Percentiles rank a stretch among this genome's conserved stretches.
phyloP scores from a whole-genome alignment of 2,113 vertebrate species.

The Corvus moneduloides region DNA sequence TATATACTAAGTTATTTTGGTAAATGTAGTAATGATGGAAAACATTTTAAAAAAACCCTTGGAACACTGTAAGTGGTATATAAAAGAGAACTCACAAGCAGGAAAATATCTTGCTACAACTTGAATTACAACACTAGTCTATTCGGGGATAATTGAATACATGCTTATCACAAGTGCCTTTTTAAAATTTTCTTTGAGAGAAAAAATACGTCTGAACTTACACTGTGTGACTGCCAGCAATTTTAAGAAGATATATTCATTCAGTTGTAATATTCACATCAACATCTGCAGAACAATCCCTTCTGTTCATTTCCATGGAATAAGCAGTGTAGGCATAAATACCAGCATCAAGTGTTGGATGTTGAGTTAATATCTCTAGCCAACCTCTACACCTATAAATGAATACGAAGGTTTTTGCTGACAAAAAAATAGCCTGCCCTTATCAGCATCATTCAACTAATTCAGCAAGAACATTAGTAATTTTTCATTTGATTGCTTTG shows the following conservation, averaged over 20 bases:
- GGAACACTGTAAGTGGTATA: neutral
- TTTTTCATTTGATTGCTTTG: neutral
- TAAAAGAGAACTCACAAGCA: neutral
- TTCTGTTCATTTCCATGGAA: neutral
- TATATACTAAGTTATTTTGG: neutral
- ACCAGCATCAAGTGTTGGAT: neutral
- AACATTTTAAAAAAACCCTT: neutral
- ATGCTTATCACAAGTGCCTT: neutral
- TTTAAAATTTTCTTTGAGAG: neutral
- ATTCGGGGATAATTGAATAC: neutral
- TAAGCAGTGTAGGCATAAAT: neutral
- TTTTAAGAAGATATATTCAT: neutral
- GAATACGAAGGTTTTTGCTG: neutral
- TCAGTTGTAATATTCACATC: neutral
- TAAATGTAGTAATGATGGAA: neutral
- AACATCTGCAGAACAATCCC: neutral
- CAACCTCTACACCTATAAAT: neutral
- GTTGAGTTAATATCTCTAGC: neutral
- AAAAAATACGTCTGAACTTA: neutral
- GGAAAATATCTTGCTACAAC: neutral
- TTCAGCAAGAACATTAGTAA: neutral
- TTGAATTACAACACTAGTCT: neutral
- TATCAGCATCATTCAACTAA: neutral
- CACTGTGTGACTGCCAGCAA: neutral
- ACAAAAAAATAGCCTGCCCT: neutral